A percentile compares a stretch with the other conserved stretches of the same genome.
Conservation (phyloP, 2,888 invertebrate species). For the Norana najaformis region DNA sequence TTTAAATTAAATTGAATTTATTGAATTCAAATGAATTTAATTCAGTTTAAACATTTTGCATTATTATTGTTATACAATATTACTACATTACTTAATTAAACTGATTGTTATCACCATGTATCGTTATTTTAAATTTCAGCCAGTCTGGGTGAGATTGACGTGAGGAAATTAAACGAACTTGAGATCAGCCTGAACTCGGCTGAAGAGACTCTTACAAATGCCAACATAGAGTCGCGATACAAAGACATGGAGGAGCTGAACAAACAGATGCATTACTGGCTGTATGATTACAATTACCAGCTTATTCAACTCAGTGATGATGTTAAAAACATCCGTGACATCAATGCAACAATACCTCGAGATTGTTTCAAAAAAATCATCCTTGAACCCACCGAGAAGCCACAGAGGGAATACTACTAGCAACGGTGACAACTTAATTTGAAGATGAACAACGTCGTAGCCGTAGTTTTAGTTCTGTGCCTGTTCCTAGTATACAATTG, state of each 20-base stretch:
- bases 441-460: not conserved
- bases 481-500: conserved; percentile 1
- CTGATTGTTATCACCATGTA: not conserved
- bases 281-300: conserved; percentile 49
- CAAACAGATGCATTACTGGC: conserved; percentile 39
- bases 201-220: conserved; percentile 51
- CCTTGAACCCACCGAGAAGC: conserved; percentile 41
- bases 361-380: conserved; percentile 50
- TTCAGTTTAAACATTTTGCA: too few relatives aligned
- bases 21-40: too few relatives aligned
- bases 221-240: conserved; percentile 54
- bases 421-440: conserved; percentile 44
- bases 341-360: conserved; percentile 56
- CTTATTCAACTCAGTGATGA: conserved; percentile 51
- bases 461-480: conserved; percentile 7
- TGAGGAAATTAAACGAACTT: conserved; percentile 58
- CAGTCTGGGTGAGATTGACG: conserved; percentile 50
- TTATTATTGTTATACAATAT: too few relatives aligned
- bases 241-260: conserved; percentile 45
- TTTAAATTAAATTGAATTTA: too few relatives aligned
- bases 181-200: conserved; percentile 59
- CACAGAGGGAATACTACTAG: conserved; percentile 42
- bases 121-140: conserved; percentile 30
- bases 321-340: conserved; percentile 57
- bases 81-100: too few relatives aligned